Conservation (phyloP, 2,113 vertebrate genomes). For the Ibidorhyncha struthersii region DNA sequence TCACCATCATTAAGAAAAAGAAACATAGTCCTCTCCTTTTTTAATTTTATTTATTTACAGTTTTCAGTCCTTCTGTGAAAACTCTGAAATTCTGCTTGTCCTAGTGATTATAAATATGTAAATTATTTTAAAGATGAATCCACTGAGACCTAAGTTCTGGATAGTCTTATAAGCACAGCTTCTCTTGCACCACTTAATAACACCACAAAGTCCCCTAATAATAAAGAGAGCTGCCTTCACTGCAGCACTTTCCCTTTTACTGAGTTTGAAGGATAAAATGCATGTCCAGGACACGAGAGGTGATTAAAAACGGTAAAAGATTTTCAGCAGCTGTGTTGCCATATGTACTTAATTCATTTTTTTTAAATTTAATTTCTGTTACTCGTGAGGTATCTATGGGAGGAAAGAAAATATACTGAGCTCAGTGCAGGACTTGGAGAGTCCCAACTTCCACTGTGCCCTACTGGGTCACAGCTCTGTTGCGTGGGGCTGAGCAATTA, state of each 20-base stretch:
- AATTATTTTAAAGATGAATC: not conserved
- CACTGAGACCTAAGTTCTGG: not conserved
- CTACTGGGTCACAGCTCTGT: not conserved
- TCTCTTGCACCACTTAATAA: not conserved
- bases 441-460: not conserved
- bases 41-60: not conserved
- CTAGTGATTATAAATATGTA: not conserved
- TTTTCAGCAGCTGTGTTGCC: slow-evolving; percentile 56
- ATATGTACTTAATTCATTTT: slow-evolving; percentile 52
- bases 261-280: slow-evolving; percentile 9
- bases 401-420: not conserved
- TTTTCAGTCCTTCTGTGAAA: not conserved
- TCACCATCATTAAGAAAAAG: not conserved
- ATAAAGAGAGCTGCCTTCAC: not conserved
- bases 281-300: not conserved
- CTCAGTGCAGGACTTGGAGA: not conserved
- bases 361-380: not conserved
- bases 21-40: not conserved
- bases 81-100: not conserved
- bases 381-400: not conserved
- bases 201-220: not conserved
- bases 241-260: not conserved
- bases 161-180: not conserved
- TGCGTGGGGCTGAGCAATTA: not conserved
- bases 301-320: slow-evolving; percentile 55